A percentile compares a stretch with the other conserved stretches of the same genome.
These are phyloP conservation scores for Diarsia rubi DNA, from an alignment of 2,888 invertebrate species.

Conservation along the genomic window DNA sequence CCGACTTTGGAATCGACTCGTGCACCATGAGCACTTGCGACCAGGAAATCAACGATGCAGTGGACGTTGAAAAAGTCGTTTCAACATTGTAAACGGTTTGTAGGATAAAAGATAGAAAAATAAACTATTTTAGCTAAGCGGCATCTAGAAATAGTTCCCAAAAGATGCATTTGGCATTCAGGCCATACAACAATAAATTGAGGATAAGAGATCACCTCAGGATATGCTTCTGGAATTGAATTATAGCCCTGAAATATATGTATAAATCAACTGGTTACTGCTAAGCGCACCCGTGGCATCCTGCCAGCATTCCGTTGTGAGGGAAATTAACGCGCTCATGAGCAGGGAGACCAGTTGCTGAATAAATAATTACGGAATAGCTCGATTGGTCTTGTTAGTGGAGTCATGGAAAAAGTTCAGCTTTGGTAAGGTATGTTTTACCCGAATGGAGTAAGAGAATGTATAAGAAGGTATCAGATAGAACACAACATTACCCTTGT, in stretches of 20 bases:
- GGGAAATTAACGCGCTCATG: slow-evolving; percentile 26
- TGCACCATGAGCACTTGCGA: background rate
- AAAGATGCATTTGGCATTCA: background rate
- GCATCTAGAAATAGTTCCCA: background rate
- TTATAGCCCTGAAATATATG: slow-evolving; percentile 17
- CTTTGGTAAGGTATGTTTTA: background rate
- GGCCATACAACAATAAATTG: background rate
- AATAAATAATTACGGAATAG: slow-evolving; percentile 13
- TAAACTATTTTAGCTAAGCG: background rate
- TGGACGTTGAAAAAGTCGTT: background rate
- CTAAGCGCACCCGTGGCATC: slow-evolving; percentile 31
- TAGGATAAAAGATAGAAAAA: background rate
- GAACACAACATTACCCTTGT: background rate
- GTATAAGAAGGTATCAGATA: background rate
- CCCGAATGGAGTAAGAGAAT: no score
- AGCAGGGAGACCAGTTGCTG: slow-evolving; percentile 29
- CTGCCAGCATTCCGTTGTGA: slow-evolving; percentile 32
- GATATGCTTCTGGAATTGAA: slow-evolving; percentile 36
- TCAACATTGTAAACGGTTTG: background rate
- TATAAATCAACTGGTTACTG: slow-evolving; percentile 37
- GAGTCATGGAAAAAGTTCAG: background rate
- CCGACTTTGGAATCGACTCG: background rate
- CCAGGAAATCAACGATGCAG: background rate
- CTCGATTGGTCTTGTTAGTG: background rate
- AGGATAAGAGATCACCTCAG: background rate